Conservation (phyloP, 2,113 vertebrate species). For the Psilopsiagon aurifrons region DNA sequence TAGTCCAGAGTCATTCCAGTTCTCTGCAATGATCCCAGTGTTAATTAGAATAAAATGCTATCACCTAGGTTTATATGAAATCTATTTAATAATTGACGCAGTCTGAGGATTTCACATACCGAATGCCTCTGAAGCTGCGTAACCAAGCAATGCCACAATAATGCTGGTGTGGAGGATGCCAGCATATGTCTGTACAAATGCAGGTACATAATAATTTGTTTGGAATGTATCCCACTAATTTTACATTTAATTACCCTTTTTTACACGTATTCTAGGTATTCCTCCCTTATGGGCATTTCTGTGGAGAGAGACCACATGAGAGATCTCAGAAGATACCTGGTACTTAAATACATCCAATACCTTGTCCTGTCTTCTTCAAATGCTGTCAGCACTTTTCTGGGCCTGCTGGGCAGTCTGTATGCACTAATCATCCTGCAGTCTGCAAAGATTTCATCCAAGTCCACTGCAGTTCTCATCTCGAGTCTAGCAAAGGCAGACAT, state of each 20-base stretch:
- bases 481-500: conserved; percentile 76
- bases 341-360: conserved; percentile 79
- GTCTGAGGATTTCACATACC: not conserved
- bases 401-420: conserved; percentile 72
- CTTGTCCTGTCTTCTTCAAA: conserved; percentile 75
- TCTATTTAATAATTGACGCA: not conserved
- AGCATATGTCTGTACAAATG: not conserved
- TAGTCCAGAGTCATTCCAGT: not conserved
- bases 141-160: not conserved
- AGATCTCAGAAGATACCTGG: conserved; percentile 75
- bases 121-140: not conserved
- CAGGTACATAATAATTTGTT: not conserved
- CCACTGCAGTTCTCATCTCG: conserved; percentile 75
- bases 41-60: not conserved
- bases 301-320: conserved; percentile 68
- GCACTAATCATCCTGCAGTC: conserved; percentile 68
- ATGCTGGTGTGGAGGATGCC: not conserved
- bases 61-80: not conserved
- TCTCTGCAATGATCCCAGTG: not conserved
- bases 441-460: conserved; percentile 77
- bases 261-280: not conserved
- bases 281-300: not conserved
- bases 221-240: not conserved
- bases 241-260: not conserved
- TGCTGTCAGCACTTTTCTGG: conserved; percentile 55